phyloP scores from a whole-genome alignment of 2,797 vertebrate genomes.

The Hypotaenidia okinawae region DNA sequence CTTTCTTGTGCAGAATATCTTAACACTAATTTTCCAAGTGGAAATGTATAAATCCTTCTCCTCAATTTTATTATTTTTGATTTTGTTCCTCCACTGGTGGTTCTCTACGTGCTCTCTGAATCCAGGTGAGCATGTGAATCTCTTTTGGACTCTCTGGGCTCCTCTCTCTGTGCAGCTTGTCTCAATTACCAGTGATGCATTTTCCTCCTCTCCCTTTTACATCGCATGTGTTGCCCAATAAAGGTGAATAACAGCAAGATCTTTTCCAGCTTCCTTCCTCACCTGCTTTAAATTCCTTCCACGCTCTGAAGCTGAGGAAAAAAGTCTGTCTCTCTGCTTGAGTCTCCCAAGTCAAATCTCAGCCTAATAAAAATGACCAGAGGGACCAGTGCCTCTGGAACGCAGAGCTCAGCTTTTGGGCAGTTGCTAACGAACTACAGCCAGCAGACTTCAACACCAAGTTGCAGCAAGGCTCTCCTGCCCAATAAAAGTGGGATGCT shows the following conservation, averaged over 20 bases:
- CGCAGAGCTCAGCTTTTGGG: not conserved
- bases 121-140: not conserved
- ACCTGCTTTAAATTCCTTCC: conserved; percentile 21
- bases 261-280: not conserved
- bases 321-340: not conserved
- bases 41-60: not conserved
- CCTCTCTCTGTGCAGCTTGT: not conserved
- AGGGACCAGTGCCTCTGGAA: not conserved
- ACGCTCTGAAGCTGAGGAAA: not conserved
- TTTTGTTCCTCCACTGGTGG: not conserved
- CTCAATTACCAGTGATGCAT: not conserved
- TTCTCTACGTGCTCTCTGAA: not conserved
- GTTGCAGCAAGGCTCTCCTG: not conserved
- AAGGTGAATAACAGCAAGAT: not conserved
- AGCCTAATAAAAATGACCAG: not conserved
- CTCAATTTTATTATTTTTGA: not conserved
- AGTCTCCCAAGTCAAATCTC: not conserved
- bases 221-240: rapidly evolving
- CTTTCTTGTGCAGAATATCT: not conserved
- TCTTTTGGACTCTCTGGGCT: not conserved
- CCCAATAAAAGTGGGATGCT: not conserved
- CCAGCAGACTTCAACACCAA: not conserved
- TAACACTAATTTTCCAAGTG: not conserved
- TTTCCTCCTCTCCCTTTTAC: conserved; percentile 1
- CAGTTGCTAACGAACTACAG: not conserved